A percentile compares a stretch with the other conserved stretches of the same genome.
Conservation (phyloP, 2,888 invertebrate genomes). For the Lamellibrachia columna region DNA sequence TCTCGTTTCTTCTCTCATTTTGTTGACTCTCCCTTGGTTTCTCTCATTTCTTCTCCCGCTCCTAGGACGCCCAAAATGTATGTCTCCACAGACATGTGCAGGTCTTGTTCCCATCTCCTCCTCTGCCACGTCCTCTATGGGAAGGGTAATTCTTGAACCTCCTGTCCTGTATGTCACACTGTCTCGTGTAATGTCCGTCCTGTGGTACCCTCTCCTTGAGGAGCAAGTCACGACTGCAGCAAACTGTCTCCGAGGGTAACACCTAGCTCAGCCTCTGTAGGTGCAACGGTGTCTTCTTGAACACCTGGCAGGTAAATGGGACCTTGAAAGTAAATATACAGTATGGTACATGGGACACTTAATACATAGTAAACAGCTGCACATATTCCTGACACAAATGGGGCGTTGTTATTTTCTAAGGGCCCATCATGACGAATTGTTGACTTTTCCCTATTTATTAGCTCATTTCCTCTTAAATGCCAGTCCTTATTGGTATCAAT, state of each 20-base stretch:
- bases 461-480: background rate
- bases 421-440: too few relatives aligned
- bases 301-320: background rate
- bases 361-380: background rate
- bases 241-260: constrained; percentile 22
- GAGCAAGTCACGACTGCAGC: background rate
- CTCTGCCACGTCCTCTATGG: background rate
- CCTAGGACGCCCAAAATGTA: constrained; percentile 6
- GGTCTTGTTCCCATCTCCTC: constrained; percentile 19
- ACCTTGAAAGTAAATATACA: background rate
- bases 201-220: constrained; percentile 23
- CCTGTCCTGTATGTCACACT: constrained; percentile 23
- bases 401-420: too few relatives aligned
- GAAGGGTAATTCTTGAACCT: background rate
- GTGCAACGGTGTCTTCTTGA: background rate
- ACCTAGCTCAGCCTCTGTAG: constrained; percentile 6
- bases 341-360: background rate
- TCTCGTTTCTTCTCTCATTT: constrained; percentile 21
- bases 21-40: background rate
- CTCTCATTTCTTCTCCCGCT: constrained; percentile 16
- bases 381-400: background rate
- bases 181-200: constrained; percentile 7
- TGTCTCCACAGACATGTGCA: constrained; percentile 6
- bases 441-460: background rate
- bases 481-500: background rate